Evolutionary conservation across 1,140 invertebrate species (phyloP), one percentile per base, ranked within the genome.

Genomic region (Rhizoglyphus robini): DNA sequence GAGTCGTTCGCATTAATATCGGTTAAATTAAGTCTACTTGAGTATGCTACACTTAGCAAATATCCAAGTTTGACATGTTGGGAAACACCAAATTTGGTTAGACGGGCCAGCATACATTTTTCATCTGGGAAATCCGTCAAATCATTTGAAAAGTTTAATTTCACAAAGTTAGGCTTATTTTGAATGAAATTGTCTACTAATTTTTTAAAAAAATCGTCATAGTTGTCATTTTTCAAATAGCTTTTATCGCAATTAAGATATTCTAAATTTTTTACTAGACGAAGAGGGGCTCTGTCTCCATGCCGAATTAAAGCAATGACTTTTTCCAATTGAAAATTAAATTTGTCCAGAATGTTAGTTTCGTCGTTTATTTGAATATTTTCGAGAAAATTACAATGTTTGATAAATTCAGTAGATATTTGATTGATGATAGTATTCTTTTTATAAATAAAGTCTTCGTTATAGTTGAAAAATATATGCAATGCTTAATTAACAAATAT

Each of bases 221-320:
- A n/a, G 25, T 63, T 51, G 1, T 11, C 20, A 3, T 70, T 70
- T 13, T 69, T 60, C 31, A 46, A 27, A 59, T 69, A 65, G 18
- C 70, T 67, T 29, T 75, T 70, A 4, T 84, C 83, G 75, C 91
- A 95, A 69, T 88, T 85, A 3, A 93, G 79, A 51, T 78, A 81
- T 27, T 84, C 83, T 47, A 87, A 82, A 68, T 87, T 84, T 67
- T 82, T 79, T 3, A 92, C 79, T 74, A 88, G 85, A 8, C 85
- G 83, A 51, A 94, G 78, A 1, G 89, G 86, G 4, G 88, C 88
- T 48, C 90, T 78, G 74, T 93, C 90, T 1, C 91, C 91, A 75
- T 95, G 90, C 31, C 91, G 77, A 4, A 90, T 84, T 8, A 93
- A 75, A 32, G 91, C 78, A 34, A 91, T 75, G 5, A 91, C 81